These are phyloP conservation scores for Corythaixoides concolor DNA, from an alignment of 2,113 vertebrate genomes.

Conservation along the genomic window DNA sequence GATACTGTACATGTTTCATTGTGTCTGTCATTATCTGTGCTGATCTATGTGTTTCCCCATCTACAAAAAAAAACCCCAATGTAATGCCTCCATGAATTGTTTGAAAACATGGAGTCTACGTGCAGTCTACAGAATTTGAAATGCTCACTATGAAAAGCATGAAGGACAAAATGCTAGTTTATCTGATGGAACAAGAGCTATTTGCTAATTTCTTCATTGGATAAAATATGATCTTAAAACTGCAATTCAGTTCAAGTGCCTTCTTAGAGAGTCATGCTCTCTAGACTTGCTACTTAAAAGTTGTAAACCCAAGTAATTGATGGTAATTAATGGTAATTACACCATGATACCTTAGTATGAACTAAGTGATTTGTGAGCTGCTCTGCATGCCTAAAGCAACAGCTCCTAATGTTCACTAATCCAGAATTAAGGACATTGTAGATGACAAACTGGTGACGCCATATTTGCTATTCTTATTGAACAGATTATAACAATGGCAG, in stretches of 20 bases:
- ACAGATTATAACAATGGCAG: not conserved
- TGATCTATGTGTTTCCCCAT: not conserved
- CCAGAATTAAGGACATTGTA: not conserved
- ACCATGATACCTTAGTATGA: not conserved
- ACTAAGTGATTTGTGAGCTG: not conserved
- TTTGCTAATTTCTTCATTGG: not conserved
- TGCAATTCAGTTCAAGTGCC: not conserved
- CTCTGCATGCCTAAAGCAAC: not conserved
- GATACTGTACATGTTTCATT: not conserved
- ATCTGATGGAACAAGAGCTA: not conserved
- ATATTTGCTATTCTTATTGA: not conserved
- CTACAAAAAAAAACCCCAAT: fast-evolving
- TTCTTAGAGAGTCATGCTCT: not conserved
- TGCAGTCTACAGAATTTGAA: not conserved
- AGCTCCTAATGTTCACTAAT: not conserved
- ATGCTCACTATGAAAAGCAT: not conserved
- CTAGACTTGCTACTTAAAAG: not conserved
- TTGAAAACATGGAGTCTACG: not conserved
- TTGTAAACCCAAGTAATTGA: not conserved
- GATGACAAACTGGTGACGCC: not conserved
- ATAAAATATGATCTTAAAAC: not conserved
- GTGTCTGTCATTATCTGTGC: not conserved
- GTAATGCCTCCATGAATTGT: not conserved
- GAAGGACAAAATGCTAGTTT: not conserved
- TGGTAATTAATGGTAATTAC: no score